Percentiles rank a stretch among this genome's conserved stretches.
Evolutionary conservation across 2,888 invertebrate genomes (phyloP).

Genomic region (Drosophila anomelani): DNA sequence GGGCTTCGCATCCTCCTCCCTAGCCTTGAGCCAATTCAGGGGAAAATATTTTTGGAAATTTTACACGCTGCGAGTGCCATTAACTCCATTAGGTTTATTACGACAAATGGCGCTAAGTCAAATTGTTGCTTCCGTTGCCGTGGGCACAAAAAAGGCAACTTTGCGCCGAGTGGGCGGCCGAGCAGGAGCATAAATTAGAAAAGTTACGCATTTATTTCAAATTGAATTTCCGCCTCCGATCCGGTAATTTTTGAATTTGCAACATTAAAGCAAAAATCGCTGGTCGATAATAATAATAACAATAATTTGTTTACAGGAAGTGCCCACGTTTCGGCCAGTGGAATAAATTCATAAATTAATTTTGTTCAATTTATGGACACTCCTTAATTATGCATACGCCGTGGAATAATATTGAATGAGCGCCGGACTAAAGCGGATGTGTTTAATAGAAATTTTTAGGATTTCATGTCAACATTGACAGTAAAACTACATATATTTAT

Average conservation of each 20-base stretch:
- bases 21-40: conserved; percentile 48
- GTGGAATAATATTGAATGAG: background rate
- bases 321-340: conserved; percentile 23
- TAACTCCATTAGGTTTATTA: conserved; percentile 66
- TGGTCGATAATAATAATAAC: conserved; percentile 7
- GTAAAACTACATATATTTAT: conserved; percentile 5
- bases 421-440: conserved; percentile 18
- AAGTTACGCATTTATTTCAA: conserved; percentile 59
- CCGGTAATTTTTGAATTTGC: conserved; percentile 38
- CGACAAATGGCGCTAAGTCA: conserved; percentile 60
- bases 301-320: conserved; percentile 41
- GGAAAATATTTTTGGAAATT: conserved; percentile 61
- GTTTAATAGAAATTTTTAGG: conserved; percentile 18
- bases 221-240: conserved; percentile 58
- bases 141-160: conserved; percentile 1
- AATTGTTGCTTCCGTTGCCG: conserved; percentile 63
- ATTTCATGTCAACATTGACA: conserved; percentile 2
- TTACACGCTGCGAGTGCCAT: conserved; percentile 49
- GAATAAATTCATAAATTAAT: conserved; percentile 28
- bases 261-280: conserved; percentile 33
- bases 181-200: conserved; percentile 52
- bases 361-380: conserved; percentile 11
- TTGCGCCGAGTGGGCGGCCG: conserved; percentile 21
- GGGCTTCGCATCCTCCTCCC: background rate
- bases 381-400: conserved; percentile 26